Percentiles rank a stretch among this genome's conserved stretches.
Conservation (phyloP, 2,113 vertebrate species). For the Eurystomus gularis region DNA sequence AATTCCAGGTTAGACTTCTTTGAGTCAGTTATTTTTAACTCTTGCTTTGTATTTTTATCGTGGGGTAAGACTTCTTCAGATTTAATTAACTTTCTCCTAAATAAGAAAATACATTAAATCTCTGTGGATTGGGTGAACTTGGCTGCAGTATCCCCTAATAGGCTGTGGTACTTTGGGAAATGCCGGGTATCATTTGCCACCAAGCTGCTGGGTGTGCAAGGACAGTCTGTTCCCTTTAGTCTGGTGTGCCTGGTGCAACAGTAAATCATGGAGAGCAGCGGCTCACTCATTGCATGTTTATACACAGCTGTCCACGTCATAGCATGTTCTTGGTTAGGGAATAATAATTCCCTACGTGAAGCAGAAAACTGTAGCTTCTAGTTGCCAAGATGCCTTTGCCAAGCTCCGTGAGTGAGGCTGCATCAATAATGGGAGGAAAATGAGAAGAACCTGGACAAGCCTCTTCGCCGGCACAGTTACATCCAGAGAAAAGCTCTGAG, state of each 20-base stretch:
- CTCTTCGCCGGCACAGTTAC: background rate
- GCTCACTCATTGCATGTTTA: rapidly evolving
- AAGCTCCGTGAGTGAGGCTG: background rate
- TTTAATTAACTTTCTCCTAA: background rate
- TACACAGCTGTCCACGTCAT: background rate
- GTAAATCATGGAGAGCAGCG: background rate
- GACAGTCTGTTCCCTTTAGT: background rate
- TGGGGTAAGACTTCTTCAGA: background rate
- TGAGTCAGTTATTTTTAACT: background rate
- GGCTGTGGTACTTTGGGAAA: background rate
- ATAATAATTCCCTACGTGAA: background rate
- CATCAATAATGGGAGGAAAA: background rate
- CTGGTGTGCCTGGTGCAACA: background rate
- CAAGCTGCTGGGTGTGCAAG: background rate
- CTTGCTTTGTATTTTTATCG: background rate
- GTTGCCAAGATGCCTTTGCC: background rate
- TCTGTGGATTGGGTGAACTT: background rate
- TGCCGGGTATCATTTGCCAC: background rate
- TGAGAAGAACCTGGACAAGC: background rate
- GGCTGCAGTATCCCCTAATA: background rate
- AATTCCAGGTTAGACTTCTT: background rate
- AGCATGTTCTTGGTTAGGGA: background rate
- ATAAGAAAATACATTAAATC: background rate
- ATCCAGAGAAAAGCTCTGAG: background rate
- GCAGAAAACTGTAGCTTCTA: background rate